Conservation (phyloP, 2,113 vertebrate genomes). For the Megaptera novaeangliae region DNA sequence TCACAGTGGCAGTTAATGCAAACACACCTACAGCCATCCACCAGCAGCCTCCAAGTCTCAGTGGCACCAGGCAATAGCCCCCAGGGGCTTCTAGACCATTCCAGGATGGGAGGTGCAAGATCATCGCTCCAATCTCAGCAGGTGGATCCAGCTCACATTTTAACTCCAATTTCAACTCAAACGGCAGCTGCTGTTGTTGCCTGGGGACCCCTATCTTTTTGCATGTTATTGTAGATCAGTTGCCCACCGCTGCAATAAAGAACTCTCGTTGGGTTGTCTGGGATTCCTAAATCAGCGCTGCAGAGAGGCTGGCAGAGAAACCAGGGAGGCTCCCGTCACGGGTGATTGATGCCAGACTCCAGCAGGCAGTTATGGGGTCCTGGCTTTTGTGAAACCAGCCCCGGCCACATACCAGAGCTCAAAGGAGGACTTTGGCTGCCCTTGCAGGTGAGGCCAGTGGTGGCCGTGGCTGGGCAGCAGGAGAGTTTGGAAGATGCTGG, state of each 20-base stretch:
- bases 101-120: not conserved
- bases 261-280: not conserved
- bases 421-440: too few relatives aligned
- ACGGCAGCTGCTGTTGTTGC: not conserved
- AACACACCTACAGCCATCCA: not conserved
- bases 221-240: conserved; percentile 22
- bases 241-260: conserved; percentile 12
- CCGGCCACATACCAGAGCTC: not conserved
- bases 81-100: not conserved
- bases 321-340: not conserved
- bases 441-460: not conserved
- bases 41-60: not conserved
- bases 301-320: not conserved
- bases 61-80: not conserved
- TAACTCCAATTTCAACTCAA: conserved; percentile 27
- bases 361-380: not conserved
- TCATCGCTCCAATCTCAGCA: not conserved
- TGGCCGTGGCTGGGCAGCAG: not conserved
- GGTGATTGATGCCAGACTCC: not conserved
- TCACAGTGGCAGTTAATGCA: not conserved
- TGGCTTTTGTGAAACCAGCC: not conserved
- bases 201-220: conserved; percentile 44
- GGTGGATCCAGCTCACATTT: not conserved
- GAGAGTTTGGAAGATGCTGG: not conserved
- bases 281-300: not conserved